phyloP scores from a whole-genome alignment of 35 echinoderm and acorn worm genomes.

The Stichopus chloronotus region DNA sequence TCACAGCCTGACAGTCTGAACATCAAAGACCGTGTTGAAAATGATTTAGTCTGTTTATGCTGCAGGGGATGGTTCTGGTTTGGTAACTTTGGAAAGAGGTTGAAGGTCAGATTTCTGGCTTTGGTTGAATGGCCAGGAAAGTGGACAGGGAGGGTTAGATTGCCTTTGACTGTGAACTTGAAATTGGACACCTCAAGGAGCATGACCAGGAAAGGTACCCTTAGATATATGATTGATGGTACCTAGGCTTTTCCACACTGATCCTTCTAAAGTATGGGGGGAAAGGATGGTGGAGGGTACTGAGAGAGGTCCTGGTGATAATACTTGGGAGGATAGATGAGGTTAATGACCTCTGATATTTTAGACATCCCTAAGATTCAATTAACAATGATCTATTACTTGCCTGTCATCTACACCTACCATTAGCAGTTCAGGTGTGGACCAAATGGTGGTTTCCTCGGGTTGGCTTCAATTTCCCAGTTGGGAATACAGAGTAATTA shows the following conservation, averaged over 20 bases:
- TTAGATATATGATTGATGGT: neutral
- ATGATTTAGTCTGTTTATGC: slow-evolving; percentile 48
- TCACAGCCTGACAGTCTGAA: slow-evolving; percentile 16
- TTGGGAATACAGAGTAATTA: too few relatives aligned
- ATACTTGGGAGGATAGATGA: neutral
- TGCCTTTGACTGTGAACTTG: neutral
- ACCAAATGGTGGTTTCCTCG: neutral
- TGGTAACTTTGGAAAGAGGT: neutral
- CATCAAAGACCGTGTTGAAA: slow-evolving; percentile 22
- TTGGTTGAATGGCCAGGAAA: slow-evolving; percentile 5
- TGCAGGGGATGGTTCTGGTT: slow-evolving; percentile 5
- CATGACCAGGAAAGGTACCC: too few relatives aligned
- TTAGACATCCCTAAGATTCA: neutral
- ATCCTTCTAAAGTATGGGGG: too few relatives aligned
- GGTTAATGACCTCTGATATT: slow-evolving; percentile 39
- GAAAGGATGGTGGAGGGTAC: too few relatives aligned
- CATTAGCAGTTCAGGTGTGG: neutral
- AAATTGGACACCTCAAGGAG: neutral
- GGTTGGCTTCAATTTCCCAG: neutral
- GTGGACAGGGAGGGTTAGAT: neutral
- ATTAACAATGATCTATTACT: slow-evolving; percentile 11
- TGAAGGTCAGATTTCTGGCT: neutral
- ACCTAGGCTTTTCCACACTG: neutral
- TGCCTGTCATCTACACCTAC: neutral
- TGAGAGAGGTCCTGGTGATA: neutral